phyloP scores from a whole-genome alignment of 1,140 invertebrate species.

The Papilio glaucus region DNA sequence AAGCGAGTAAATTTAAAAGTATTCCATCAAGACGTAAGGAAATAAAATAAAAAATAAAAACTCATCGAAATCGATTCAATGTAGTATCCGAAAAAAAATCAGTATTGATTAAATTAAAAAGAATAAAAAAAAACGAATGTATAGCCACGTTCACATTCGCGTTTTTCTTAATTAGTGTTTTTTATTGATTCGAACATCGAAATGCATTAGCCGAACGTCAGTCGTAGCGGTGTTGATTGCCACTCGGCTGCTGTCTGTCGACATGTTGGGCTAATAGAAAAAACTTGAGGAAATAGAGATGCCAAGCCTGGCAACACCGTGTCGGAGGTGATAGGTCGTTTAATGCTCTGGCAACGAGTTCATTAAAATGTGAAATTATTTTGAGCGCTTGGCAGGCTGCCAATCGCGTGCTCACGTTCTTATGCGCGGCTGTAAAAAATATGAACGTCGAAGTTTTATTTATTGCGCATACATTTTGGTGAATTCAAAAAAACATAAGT shows the following conservation, averaged over 20 bases:
- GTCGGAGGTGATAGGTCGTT: conserved; percentile 56
- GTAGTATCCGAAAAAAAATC: conserved; percentile 21
- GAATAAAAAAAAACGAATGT: conserved; percentile 28
- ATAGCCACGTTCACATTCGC: conserved; percentile 27
- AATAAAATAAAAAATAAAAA: conserved; percentile 22
- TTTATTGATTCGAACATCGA: conserved; percentile 52
- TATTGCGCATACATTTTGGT: background rate
- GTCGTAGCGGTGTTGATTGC: conserved; percentile 55
- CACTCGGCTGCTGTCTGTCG: conserved; percentile 55
- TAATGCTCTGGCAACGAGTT: conserved; percentile 51
- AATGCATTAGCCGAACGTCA: conserved; percentile 71
- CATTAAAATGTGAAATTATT: conserved; percentile 38
- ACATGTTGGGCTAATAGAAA: conserved; percentile 48
- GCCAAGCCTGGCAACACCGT: conserved; percentile 40
- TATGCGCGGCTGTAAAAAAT: background rate
- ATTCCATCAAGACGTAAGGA: conserved; percentile 11
- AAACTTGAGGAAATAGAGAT: conserved; percentile 41
- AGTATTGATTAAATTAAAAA: conserved; percentile 35
- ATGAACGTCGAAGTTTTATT: background rate
- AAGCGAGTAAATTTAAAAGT: conserved; percentile 2
- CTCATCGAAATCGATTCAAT: conserved; percentile 6
- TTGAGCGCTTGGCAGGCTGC: conserved; percentile 20
- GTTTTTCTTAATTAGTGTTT: conserved; percentile 40
- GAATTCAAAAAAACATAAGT: background rate
- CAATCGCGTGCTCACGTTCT: conserved; percentile 5